These are phyloP conservation scores for Polypedilum vanderplanki DNA, from an alignment of 1,140 invertebrate genomes.

Conservation along the genomic window DNA sequence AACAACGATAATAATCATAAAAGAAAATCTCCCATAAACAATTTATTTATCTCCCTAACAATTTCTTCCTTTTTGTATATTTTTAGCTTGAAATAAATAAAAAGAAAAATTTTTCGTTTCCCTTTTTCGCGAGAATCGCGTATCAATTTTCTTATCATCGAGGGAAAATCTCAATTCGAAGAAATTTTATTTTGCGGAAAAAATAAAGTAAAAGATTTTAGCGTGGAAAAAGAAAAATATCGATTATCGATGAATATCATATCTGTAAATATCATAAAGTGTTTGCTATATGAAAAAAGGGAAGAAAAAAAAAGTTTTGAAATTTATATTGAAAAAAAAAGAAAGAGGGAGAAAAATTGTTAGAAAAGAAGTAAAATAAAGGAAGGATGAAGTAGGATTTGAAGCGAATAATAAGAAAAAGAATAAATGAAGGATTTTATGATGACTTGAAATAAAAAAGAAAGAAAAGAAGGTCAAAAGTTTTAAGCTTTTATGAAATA, in stretches of 20 bases:
- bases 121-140: not conserved
- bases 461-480: too few relatives aligned
- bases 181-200: conserved; percentile 13
- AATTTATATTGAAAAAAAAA: not conserved
- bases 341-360: not conserved
- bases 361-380: too few relatives aligned
- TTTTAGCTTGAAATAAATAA: too few relatives aligned
- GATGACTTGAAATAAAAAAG: too few relatives aligned
- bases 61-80: too few relatives aligned
- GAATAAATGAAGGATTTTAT: too few relatives aligned
- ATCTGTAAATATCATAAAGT: conserved; percentile 19
- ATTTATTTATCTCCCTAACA: too few relatives aligned
- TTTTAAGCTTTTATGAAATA: too few relatives aligned
- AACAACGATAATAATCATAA: too few relatives aligned
- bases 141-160: not conserved
- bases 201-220: not conserved
- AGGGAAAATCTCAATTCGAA: not conserved
- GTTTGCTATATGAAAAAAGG: not conserved
- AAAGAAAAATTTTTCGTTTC: not conserved
- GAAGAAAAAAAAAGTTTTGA: not conserved
- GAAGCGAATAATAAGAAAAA: too few relatives aligned
- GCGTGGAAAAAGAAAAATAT: not conserved
- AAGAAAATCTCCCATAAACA: too few relatives aligned
- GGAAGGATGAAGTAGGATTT: too few relatives aligned
- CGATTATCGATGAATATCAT: conserved; percentile 18